A percentile compares a stretch with the other conserved stretches of the same genome.
phyloP scores from a whole-genome alignment of 2,888 invertebrate species.

The Mimumesa dahlbomi region DNA sequence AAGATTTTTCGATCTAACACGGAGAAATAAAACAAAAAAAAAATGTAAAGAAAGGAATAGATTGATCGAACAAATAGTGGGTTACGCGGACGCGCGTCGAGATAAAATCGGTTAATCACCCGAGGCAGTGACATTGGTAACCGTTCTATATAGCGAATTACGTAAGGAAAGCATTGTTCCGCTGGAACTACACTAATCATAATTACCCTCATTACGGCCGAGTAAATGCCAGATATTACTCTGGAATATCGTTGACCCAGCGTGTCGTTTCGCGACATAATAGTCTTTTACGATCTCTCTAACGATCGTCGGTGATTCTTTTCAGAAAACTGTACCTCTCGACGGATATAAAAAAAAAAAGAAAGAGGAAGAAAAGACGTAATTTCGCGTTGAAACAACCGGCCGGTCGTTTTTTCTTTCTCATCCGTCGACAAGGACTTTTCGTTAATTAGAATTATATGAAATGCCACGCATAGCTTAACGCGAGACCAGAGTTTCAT shows the following conservation, averaged over 20 bases:
- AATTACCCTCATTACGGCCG: constrained; percentile 51
- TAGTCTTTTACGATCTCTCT: constrained; percentile 12
- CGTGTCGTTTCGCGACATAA: constrained; percentile 27
- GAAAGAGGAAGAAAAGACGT: too few species aligned
- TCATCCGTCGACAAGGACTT: too few species aligned
- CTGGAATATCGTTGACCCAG: constrained; percentile 47
- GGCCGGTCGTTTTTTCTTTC: not conserved
- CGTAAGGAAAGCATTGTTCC: constrained; percentile 51
- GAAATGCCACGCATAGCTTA: too few species aligned
- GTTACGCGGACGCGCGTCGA: too few species aligned
- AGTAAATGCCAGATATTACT: constrained; percentile 47
- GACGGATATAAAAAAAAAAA: too few species aligned
- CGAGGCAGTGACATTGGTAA: constrained; percentile 57
- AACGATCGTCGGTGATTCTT: constrained; percentile 4
- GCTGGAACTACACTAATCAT: constrained; percentile 29
- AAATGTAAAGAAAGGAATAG: too few species aligned
- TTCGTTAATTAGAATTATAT: too few species aligned
- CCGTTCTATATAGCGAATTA: constrained; percentile 26
- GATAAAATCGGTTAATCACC: constrained; percentile 17
- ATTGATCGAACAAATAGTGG: too few species aligned
- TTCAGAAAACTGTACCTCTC: constrained; percentile 31
- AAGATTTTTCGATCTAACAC: too few species aligned
- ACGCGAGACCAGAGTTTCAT: too few species aligned
- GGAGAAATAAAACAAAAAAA: too few species aligned
- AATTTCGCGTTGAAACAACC: too few species aligned